Evolutionary conservation across 1,140 invertebrate species (phyloP), one percentile per base, ranked within the genome.

Genomic region (Philaenus spumarius): DNA sequence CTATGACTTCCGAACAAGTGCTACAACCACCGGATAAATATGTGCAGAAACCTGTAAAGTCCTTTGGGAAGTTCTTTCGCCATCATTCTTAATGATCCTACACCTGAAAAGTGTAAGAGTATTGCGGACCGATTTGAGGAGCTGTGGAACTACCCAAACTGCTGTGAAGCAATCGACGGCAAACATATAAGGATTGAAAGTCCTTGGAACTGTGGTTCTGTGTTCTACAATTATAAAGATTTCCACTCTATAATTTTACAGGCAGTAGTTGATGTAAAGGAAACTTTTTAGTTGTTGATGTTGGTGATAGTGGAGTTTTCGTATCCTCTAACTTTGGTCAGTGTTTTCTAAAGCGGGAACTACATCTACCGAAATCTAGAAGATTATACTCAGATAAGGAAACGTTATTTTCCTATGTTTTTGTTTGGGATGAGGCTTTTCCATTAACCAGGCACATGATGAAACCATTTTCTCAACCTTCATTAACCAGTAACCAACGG

Each of bases 271-370:
- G 74, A 78, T 66, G 73, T 72, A 62, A 76, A 43, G 75, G 71
- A 55, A 69, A 65, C 61, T 77, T 78, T 67, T 64, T 69, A 6
- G 66, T 68, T 24, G 66, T 77, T 35, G 71, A 77, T 62, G 65
- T 77, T 43, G 74, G 74, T 62, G 75, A 77, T 71, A 71, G 70
- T 55, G 72, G 72, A 51, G 69, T 73, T 55, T 75, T 72, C 61
- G 62, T 64, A 53, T 59, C 64, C 11, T 66, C 61, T 24, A 48
- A 22, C 22, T 46, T 67, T 12, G 40, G 52, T 24, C 50, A 59
- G 14, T 46, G 40, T 30, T 14, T 67, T 34, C 58, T 51, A 51
- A 45, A 56, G 14, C 55, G 62, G 30, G 37, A 46, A 17, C 43
- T 42, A 53, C 23, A 52, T 53, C 43, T 54, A 7, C 48, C 48